Evolutionary conservation across 2,888 invertebrate species (phyloP).

Genomic region (Scaptomyza polygonia): DNA sequence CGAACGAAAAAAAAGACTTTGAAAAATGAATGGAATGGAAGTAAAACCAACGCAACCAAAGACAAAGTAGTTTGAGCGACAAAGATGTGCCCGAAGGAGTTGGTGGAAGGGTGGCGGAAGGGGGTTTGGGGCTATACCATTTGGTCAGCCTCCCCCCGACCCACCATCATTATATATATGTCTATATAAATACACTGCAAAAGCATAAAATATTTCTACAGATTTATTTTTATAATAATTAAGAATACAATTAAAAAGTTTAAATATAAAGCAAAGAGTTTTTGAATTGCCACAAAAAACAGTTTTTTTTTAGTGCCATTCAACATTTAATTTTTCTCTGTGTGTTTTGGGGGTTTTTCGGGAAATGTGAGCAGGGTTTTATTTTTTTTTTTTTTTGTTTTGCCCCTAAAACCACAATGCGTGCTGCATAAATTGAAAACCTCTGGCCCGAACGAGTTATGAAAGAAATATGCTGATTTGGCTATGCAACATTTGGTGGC

Average conservation of each 20-base stretch:
- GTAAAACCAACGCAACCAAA: slow-evolving; percentile 31
- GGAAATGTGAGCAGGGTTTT: too few relatives aligned
- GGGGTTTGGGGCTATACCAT: background rate
- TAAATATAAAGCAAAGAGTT: background rate
- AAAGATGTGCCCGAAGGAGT: slow-evolving; percentile 26
- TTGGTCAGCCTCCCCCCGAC: slow-evolving; percentile 27
- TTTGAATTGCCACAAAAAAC: too few relatives aligned
- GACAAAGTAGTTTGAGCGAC: slow-evolving; percentile 59
- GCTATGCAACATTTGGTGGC: slow-evolving; percentile 7
- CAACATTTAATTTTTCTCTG: background rate
- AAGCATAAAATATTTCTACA: background rate
- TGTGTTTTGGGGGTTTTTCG: too few relatives aligned
- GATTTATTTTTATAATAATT: too few relatives aligned
- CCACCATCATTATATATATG: slow-evolving; percentile 17
- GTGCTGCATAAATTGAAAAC: slow-evolving; percentile 52
- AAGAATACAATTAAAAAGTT: too few relatives aligned
- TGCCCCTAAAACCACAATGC: slow-evolving; percentile 28
- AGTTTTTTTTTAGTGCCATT: too few relatives aligned
- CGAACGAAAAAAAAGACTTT: slow-evolving; percentile 1
- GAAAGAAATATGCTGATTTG: slow-evolving; percentile 50
- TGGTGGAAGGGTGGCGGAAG: background rate
- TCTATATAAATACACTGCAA: slow-evolving; percentile 38
- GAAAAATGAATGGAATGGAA: background rate
- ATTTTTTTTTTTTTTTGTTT: too few relatives aligned
- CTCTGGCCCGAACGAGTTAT: slow-evolving; percentile 38